phyloP scores from a whole-genome alignment of 2,113 vertebrate species.

The Ploceus nigricollis region DNA sequence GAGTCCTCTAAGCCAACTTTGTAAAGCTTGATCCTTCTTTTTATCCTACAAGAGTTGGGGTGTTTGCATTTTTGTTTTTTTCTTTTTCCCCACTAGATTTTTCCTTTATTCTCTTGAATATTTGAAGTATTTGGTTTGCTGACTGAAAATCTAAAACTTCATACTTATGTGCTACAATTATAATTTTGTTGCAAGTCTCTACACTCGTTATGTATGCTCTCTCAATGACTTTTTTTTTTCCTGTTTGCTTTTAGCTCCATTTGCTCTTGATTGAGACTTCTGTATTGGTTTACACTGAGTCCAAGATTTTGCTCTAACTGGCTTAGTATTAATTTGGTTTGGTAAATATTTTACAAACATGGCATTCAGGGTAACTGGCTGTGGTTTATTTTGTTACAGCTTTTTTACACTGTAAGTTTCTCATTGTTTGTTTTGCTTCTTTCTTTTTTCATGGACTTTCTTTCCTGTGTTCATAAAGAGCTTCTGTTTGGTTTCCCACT shows the following conservation, averaged over 20 bases:
- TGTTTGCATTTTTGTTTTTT: neutral
- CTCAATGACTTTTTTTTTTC: neutral
- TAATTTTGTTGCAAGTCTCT: neutral
- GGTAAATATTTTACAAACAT: neutral
- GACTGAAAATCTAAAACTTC: neutral
- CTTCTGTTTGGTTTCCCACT: neutral
- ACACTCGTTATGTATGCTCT: neutral
- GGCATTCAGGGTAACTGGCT: neutral
- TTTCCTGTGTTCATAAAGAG: neutral
- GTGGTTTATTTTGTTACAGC: neutral
- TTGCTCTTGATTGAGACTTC: neutral
- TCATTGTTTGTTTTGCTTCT: neutral
- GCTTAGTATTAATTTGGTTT: neutral
- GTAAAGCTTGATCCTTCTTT: neutral
- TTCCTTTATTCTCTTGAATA: neutral
- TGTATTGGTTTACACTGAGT: neutral
- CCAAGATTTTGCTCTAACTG: neutral
- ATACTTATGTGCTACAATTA: neutral
- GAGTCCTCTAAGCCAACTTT: neutral
- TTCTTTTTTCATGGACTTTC: neutral
- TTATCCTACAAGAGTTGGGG: neutral
- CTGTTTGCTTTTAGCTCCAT: neutral
- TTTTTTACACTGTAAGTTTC: neutral
- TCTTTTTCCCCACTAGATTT: neutral
- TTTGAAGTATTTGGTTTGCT: neutral